Evolutionary conservation across 2,888 invertebrate genomes (phyloP), one percentile per base, ranked within the genome.

Genomic region (Schizaphis graminum): DNA sequence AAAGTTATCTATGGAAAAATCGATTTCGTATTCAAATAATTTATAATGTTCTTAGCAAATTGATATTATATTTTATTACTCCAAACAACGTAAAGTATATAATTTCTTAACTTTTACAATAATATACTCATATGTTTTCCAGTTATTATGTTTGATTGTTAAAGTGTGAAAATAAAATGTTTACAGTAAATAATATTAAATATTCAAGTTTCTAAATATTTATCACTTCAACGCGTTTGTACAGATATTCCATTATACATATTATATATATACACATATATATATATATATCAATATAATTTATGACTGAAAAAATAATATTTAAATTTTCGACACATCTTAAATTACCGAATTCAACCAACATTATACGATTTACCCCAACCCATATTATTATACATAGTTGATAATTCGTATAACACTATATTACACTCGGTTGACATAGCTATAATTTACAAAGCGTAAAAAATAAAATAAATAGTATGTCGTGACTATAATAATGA

Each of bases 311-410:
- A n/a, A 85, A 85, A 85, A 91, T 56, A 57, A 85, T 85, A 44
- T 91, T 85, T 91, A 85, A 57, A 56, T 91, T 91, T 91, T 91
- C 91, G 84, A 91, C 91, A 91, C 91, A 28, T 56, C 44, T 57
- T 91, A 91, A 91, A 57, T 85, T 85, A 85, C 56, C 41, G 53
- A 53, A 91, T 26, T 84, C 57, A 24, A 85, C 44, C 56, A n/a
- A 56, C 49, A 77, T 56, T 90, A 90, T 77, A 77, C 57, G n/a
- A 90, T 47, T 90, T 61, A 61, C 61, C 61, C 47, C 8, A 35
- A 77, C 77, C 35, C 35, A 41, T 77, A 41, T 77, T 77, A 77
- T 47, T 44, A 47, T 2, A 47, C 28, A 44, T 57, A 57, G 89
- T 47, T 26, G 28, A 44, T 56, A 89, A 89, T 89, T 89, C 56